Conservation (phyloP, 1,140 invertebrate species). For the Heterodera carotae region DNA sequence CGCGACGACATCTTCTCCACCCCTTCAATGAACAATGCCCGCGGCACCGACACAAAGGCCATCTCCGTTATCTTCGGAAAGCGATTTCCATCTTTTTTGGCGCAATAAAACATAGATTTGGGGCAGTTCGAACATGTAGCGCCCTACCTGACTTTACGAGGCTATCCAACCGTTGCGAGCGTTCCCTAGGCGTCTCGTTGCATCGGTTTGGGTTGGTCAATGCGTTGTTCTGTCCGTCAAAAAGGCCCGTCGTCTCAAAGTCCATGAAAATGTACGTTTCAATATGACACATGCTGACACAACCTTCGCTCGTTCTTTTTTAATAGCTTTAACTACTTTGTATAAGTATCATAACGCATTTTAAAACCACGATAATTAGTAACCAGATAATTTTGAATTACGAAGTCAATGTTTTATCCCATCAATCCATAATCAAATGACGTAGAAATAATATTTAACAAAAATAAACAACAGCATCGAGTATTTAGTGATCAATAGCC, state of each 20-base stretch:
- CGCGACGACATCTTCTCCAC: neutral
- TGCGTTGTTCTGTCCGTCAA: slow-evolving; percentile 33
- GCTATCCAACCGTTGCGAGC: slow-evolving; percentile 12
- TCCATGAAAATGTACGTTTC: slow-evolving; percentile 48
- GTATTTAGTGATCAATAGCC: slow-evolving; percentile 17
- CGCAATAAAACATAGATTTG: neutral
- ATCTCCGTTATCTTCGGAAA: slow-evolving; percentile 48
- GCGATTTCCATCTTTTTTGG: slow-evolving; percentile 10
- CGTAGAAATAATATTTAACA: neutral
- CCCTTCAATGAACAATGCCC: slow-evolving; percentile 17
- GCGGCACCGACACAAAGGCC: slow-evolving; percentile 41
- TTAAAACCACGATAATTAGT: no score
- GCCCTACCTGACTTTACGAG: slow-evolving; percentile 17
- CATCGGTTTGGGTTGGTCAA: slow-evolving; percentile 5
- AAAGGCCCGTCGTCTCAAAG: slow-evolving; percentile 46
- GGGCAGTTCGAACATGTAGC: neutral
- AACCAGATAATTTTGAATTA: no score
- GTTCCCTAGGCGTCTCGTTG: neutral
- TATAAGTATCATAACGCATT: no score
- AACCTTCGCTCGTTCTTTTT: neutral
- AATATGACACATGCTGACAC: neutral
- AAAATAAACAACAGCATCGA: neutral
- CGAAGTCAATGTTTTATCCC: no score
- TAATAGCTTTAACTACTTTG: neutral
- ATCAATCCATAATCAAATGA: no score